Conservation (phyloP, 2,888 invertebrate genomes). For the Allolobophora icterica region DNA sequence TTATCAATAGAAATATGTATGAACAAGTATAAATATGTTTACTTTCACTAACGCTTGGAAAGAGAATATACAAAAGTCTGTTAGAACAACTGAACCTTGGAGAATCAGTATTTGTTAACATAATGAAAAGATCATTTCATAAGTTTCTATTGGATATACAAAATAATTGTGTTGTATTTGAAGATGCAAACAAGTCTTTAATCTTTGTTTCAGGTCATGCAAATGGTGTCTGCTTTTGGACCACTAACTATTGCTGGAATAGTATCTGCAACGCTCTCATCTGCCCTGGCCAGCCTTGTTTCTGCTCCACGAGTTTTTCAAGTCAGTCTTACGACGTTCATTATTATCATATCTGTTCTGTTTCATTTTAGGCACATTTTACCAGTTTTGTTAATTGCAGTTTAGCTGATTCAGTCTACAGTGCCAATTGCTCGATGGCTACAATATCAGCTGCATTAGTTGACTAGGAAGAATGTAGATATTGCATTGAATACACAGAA, state of each 20-base stretch:
- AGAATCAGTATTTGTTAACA: not conserved
- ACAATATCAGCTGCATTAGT: not conserved
- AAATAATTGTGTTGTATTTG: not conserved
- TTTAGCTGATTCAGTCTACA: too few species aligned
- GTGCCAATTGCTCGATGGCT: not conserved
- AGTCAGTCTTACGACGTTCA: constrained; percentile 52
- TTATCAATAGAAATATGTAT: not conserved
- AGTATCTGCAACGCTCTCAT: constrained; percentile 94
- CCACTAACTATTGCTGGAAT: constrained; percentile 94
- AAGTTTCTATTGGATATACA: not conserved
- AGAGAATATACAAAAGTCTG: not conserved
- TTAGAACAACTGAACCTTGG: not conserved
- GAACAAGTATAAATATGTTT: not conserved
- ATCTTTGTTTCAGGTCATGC: constrained; percentile 59
- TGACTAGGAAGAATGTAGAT: not conserved
- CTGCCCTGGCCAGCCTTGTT: constrained; percentile 90
- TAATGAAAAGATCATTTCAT: not conserved
- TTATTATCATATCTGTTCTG: not conserved
- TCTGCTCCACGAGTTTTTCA: constrained; percentile 82
- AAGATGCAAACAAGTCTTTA: not conserved
- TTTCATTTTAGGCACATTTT: not conserved
- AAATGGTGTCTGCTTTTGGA: constrained; percentile 73
- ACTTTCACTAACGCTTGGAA: not conserved
- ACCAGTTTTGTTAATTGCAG: not conserved
- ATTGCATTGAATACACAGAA: not conserved